phyloP scores from a whole-genome alignment of 2,113 vertebrate species.

The Microcebus lehilahytsara region DNA sequence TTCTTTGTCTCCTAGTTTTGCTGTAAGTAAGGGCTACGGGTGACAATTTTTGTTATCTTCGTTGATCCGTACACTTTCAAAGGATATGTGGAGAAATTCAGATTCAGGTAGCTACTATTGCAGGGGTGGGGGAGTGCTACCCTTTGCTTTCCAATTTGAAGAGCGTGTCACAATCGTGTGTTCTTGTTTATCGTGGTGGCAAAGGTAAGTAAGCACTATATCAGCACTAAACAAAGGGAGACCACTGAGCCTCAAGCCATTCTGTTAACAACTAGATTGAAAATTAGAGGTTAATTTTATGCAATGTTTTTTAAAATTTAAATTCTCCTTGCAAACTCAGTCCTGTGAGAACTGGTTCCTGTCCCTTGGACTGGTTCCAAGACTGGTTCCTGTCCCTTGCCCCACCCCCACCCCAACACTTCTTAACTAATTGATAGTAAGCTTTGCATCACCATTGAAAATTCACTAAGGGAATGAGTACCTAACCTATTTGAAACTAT shows the following conservation, averaged over 20 bases:
- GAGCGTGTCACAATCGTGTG: not conserved
- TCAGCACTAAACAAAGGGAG: not conserved
- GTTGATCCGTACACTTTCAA: not conserved
- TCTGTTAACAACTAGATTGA: not conserved
- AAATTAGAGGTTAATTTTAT: not conserved
- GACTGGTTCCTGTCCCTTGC: not conserved
- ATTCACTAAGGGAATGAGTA: not conserved
- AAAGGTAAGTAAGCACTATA: not conserved
- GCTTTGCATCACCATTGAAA: not conserved
- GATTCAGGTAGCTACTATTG: not conserved
- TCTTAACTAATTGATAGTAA: not conserved
- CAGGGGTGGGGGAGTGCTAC: too few relatives aligned
- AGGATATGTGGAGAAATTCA: not conserved
- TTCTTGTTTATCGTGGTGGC: not conserved
- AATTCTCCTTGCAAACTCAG: not conserved
- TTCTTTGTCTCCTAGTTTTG: not conserved
- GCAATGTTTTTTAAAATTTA: not conserved
- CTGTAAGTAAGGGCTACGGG: not conserved
- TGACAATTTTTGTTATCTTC: not conserved
- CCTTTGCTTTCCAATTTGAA: not conserved
- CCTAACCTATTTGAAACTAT: not conserved
- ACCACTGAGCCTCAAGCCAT: not conserved
- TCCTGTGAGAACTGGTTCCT: not conserved
- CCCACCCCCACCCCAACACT: too few relatives aligned
- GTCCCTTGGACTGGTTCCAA: not conserved